Evolutionary conservation across 2,797 vertebrate species (phyloP).

Genomic region (Phataginus tetradactyla): DNA sequence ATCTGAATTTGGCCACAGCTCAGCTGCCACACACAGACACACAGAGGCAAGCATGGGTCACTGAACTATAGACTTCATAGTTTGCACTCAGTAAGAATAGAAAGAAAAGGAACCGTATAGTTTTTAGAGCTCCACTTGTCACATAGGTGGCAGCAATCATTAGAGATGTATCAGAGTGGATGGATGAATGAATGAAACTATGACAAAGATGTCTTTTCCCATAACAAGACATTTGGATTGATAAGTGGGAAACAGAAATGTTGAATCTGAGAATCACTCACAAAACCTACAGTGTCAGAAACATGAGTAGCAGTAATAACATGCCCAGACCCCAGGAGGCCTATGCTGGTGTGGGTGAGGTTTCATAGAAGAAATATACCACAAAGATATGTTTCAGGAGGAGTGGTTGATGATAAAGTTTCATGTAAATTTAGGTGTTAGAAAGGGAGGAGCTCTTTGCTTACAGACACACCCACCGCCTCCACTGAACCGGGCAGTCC

Average conservation of each 20-base stretch:
- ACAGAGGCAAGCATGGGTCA: fast-evolving
- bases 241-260: neutral
- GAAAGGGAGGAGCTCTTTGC: neutral
- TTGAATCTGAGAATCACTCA: neutral
- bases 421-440: neutral
- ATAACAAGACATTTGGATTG: neutral
- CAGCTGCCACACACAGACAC: neutral
- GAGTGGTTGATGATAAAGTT: neutral
- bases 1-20: neutral
- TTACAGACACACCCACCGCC: neutral
- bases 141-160: too few relatives aligned
- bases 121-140: neutral
- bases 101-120: neutral
- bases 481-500: fast-evolving
- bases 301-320: neutral
- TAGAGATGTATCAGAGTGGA: too few relatives aligned
- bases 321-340: fast-evolving
- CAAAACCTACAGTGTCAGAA: too few relatives aligned
- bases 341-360: neutral
- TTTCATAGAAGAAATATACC: fast-evolving
- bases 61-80: neutral
- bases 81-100: neutral
- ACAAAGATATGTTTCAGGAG: neutral
- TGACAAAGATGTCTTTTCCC: neutral
- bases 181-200: neutral